Percentiles rank a stretch among this genome's conserved stretches.
Conservation (phyloP, 2,797 vertebrate genomes). For the Acipenser oxyrinchus region DNA sequence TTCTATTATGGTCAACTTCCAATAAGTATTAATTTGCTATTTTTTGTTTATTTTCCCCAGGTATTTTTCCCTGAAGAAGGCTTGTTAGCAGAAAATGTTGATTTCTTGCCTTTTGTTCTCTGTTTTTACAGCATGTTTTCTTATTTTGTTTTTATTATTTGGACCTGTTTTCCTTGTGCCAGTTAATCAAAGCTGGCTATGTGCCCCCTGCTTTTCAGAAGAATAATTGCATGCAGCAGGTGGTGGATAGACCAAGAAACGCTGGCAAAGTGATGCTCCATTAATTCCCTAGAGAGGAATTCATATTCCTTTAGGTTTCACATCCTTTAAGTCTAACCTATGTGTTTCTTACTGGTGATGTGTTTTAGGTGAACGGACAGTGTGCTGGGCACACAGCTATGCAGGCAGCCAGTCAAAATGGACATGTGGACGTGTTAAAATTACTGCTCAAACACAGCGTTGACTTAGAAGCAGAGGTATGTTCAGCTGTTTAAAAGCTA, state of each 20-base stretch:
- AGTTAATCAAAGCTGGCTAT: conserved; percentile 40
- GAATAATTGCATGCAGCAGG: conserved; percentile 52
- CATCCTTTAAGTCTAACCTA: not conserved
- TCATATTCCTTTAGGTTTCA: conserved; percentile 5
- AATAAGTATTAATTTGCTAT: too few species aligned
- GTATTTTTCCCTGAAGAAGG: not conserved
- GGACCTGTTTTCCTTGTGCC: not conserved
- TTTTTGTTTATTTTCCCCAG: too few species aligned
- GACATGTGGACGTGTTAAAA: conserved; percentile 94
- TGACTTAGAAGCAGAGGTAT: conserved; percentile 96
- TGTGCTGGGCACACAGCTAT: conserved; percentile 98
- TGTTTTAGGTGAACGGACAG: conserved; percentile 84
- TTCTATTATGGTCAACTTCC: too few species aligned
- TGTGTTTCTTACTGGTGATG: conserved; percentile 7
- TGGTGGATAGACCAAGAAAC: conserved; percentile 42
- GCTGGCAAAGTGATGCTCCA: conserved; percentile 51
- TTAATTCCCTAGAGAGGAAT: conserved; percentile 39
- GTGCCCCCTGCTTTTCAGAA: conserved; percentile 56
- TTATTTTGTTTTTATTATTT: not conserved
- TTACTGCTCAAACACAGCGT: conserved; percentile 94
- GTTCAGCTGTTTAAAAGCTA: conserved; percentile 9
- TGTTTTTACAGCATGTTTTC: not conserved
- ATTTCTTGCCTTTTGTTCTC: not conserved
- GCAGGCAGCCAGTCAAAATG: conserved; percentile 98
- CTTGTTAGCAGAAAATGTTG: not conserved